phyloP scores from a whole-genome alignment of 2,888 invertebrate species.

The Drosophila vallismaia region DNA sequence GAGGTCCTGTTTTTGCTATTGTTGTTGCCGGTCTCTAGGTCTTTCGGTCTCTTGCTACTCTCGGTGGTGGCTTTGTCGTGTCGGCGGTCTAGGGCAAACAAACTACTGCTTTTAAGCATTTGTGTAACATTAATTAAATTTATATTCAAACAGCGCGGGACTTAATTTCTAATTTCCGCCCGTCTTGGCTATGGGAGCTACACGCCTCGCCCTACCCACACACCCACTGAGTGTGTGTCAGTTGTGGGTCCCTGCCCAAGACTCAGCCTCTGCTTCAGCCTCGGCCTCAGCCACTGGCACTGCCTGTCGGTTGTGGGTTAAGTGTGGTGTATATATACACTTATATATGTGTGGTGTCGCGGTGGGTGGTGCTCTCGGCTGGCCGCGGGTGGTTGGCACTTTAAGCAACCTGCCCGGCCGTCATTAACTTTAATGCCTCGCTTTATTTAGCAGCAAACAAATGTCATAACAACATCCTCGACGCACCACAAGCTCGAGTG shows the following conservation, averaged over 20 bases:
- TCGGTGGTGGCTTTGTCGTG: constrained; percentile 41
- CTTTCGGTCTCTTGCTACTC: constrained; percentile 5
- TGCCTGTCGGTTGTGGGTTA: constrained; percentile 45
- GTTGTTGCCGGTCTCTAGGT: constrained; percentile 8
- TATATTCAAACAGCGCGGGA: constrained; percentile 80
- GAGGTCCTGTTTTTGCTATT: constrained; percentile 17
- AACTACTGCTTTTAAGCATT: constrained; percentile 78
- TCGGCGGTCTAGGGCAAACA: constrained; percentile 68
- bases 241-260: neutral
- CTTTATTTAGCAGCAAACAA: constrained; percentile 78
- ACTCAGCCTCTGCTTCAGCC: constrained; percentile 7
- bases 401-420: constrained; percentile 76
- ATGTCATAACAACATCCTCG: constrained; percentile 72
- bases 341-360: constrained; percentile 39
- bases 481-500: constrained; percentile 17
- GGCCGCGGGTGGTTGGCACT: constrained; percentile 70
- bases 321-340: constrained; percentile 10
- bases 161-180: constrained; percentile 79
- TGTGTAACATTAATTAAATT: constrained; percentile 79
- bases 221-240: constrained; percentile 33
- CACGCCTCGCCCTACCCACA: constrained; percentile 12
- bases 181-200: constrained; percentile 54
- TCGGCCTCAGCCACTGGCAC: constrained; percentile 4
- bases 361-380: constrained; percentile 28
- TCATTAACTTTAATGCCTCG: constrained; percentile 78